These are phyloP conservation scores for Xylota sylvarum DNA, from an alignment of 2,888 invertebrate genomes.

Conservation along the genomic window DNA sequence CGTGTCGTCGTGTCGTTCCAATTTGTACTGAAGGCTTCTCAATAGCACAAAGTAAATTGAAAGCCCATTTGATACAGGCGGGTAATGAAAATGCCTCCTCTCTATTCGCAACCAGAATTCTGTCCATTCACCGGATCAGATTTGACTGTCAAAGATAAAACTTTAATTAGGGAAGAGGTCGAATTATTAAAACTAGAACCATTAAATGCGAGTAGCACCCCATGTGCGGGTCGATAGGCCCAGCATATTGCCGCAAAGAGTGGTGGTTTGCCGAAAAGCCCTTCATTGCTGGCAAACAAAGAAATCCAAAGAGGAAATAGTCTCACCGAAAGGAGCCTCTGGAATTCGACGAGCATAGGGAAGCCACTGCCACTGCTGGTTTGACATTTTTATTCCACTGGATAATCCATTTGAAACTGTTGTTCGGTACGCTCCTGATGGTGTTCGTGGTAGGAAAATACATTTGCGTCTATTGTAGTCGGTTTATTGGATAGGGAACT, in stretches of 20 bases:
- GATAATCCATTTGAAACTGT: slow-evolving; percentile 66
- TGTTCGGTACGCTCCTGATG: slow-evolving; percentile 13
- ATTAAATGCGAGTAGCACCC: slow-evolving; percentile 26
- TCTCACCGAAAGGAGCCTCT: slow-evolving; percentile 27
- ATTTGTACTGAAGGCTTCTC: slow-evolving; percentile 18
- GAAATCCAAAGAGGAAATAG: slow-evolving; percentile 13
- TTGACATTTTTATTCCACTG: slow-evolving; percentile 57
- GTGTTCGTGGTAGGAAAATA: slow-evolving; percentile 16
- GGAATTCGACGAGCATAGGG: slow-evolving; percentile 29
- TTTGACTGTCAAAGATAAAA: slow-evolving; percentile 56
- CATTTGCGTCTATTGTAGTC: slow-evolving; percentile 68
- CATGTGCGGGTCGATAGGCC: slow-evolving; percentile 1
- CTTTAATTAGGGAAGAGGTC: slow-evolving; percentile 71
- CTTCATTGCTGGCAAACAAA: slow-evolving; percentile 1
- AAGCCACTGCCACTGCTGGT: slow-evolving; percentile 10
- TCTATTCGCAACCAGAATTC: neutral
- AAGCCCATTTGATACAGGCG: slow-evolving; percentile 60
- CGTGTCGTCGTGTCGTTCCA: neutral
- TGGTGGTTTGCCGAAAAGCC: slow-evolving; percentile 25
- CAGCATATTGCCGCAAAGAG: neutral
- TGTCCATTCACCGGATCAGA: slow-evolving; percentile 23
- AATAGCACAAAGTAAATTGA: slow-evolving; percentile 64
- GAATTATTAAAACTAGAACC: slow-evolving; percentile 45
- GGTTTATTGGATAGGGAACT: slow-evolving; percentile 58
- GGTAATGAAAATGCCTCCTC: slow-evolving; percentile 42